Evolutionary conservation across 2,888 invertebrate species (phyloP).

Genomic region (Lasioglossum zephyrum): DNA sequence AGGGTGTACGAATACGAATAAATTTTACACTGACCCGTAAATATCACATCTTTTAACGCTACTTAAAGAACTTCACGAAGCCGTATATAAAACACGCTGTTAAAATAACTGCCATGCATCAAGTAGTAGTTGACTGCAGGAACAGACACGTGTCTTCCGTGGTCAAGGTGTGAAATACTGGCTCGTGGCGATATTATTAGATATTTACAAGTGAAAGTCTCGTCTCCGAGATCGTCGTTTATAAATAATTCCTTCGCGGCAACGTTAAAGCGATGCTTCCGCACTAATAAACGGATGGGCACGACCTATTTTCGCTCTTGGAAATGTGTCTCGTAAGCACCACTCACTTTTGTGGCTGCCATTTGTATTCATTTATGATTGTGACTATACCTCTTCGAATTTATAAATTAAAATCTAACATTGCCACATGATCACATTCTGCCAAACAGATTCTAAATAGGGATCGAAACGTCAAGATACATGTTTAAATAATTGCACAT

Average conservation of each 20-base stretch:
- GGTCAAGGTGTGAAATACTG: conserved; percentile 37
- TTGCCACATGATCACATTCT: neutral
- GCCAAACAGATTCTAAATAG: neutral
- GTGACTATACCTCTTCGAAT: neutral
- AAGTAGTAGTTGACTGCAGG: neutral
- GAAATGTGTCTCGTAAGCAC: conserved; percentile 4
- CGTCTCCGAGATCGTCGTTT: conserved; percentile 25
- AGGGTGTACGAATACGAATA: too few relatives aligned
- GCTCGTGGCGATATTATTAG: conserved; percentile 48
- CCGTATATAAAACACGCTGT: neutral
- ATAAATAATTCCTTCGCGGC: conserved; percentile 40
- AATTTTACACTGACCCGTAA: too few relatives aligned
- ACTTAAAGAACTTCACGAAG: neutral
- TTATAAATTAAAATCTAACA: neutral
- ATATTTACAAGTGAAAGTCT: conserved; percentile 51
- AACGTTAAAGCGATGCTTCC: conserved; percentile 37
- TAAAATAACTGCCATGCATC: conserved; percentile 2
- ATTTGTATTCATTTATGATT: neutral
- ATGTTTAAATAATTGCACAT: too few relatives aligned
- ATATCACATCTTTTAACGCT: too few relatives aligned
- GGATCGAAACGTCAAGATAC: too few relatives aligned
- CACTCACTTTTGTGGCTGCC: neutral
- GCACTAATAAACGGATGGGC: conserved; percentile 9
- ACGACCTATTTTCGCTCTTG: conserved; percentile 17
- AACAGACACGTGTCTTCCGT: conserved; percentile 5